Evolutionary conservation across 2,888 invertebrate species (phyloP).

Genomic region (Trichacis sp.): DNA sequence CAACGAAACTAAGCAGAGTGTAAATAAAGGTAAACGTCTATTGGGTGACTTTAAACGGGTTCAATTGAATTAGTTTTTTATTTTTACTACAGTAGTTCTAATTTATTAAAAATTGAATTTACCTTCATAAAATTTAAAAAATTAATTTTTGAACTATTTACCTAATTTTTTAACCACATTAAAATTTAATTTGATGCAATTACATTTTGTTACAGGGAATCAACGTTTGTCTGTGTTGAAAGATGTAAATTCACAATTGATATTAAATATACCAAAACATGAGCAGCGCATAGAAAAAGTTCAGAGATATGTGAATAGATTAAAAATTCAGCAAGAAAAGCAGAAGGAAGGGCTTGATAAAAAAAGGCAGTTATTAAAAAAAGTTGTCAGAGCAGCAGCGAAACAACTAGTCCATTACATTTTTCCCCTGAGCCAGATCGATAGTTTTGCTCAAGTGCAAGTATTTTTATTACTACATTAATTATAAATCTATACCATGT

Average conservation of each 20-base stretch:
- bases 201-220: too few relatives aligned
- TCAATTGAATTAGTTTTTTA: too few relatives aligned
- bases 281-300: slow-evolving; percentile 75
- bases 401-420: slow-evolving; percentile 77
- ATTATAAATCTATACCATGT: too few relatives aligned
- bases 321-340: slow-evolving; percentile 71
- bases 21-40: slow-evolving; percentile 59
- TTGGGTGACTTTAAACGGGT: too few relatives aligned
- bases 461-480: slow-evolving; percentile 6
- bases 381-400: slow-evolving; percentile 72
- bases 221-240: slow-evolving; percentile 63
- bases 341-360: slow-evolving; percentile 70
- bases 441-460: slow-evolving; percentile 56
- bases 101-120: too few relatives aligned
- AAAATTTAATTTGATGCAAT: too few relatives aligned
- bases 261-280: slow-evolving; percentile 73
- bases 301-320: slow-evolving; percentile 72
- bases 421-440: slow-evolving; percentile 76
- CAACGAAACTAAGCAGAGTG: slow-evolving; percentile 71
- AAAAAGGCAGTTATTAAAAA: slow-evolving; percentile 73
- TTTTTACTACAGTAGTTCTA: too few relatives aligned
- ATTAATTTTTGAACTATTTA: too few relatives aligned
- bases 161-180: too few relatives aligned
- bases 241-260: slow-evolving; percentile 67
- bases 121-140: too few relatives aligned